Conservation (phyloP, 2,113 vertebrate genomes). For the Gambusia affinis region DNA sequence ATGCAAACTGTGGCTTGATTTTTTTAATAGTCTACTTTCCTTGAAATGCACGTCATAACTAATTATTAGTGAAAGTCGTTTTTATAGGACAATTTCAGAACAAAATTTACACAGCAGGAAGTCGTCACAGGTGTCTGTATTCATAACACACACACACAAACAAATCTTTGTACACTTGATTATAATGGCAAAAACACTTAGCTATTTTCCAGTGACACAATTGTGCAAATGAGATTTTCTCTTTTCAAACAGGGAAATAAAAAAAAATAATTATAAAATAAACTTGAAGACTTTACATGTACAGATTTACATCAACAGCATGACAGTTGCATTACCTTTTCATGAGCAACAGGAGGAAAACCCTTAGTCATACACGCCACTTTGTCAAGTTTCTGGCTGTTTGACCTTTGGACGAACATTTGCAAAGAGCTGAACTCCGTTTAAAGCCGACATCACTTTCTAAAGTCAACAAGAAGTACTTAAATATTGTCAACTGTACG, state of each 20-base stretch:
- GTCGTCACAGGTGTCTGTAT: background rate
- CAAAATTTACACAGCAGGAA: background rate
- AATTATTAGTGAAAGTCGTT: background rate
- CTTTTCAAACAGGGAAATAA: constrained; percentile 13
- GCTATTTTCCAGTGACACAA: constrained; percentile 71
- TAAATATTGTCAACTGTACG: constrained; percentile 8
- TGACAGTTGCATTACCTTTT: constrained; percentile 45
- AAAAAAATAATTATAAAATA: background rate
- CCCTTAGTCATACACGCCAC: constrained; percentile 12
- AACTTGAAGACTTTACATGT: constrained; percentile 37
- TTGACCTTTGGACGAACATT: constrained; percentile 31
- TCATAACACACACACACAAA: background rate
- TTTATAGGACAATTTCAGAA: background rate
- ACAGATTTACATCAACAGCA: constrained; percentile 27
- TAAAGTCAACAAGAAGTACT: constrained; percentile 11
- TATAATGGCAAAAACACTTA: constrained; percentile 58
- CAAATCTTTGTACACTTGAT: constrained; percentile 16
- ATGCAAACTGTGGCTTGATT: background rate
- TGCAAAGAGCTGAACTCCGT: constrained; percentile 35
- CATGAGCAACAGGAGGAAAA: constrained; percentile 30
- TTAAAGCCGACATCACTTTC: constrained; percentile 20
- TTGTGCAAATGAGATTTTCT: constrained; percentile 61
- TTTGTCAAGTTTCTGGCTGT: constrained; percentile 8
- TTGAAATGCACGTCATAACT: background rate
- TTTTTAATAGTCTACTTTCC: background rate